Conservation (phyloP, 2,797 vertebrate species). For the Rhinophrynus dorsalis region DNA sequence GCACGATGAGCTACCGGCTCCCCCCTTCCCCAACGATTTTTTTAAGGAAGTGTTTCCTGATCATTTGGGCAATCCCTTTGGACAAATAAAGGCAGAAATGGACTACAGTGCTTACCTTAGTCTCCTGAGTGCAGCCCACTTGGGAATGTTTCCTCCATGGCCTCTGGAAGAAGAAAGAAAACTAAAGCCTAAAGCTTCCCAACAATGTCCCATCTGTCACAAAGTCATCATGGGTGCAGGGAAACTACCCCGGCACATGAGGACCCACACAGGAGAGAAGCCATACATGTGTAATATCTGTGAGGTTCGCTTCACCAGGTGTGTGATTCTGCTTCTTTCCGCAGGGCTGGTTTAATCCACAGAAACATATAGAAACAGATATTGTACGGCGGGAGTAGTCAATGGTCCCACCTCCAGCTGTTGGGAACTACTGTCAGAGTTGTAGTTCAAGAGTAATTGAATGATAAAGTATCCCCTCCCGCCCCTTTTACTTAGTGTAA, state of each 20-base stretch:
- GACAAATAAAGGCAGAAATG: conserved; percentile 87
- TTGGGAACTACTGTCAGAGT: no score
- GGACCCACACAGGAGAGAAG: conserved; percentile 97
- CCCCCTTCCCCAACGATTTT: conserved; percentile 84
- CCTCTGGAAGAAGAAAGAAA: conserved; percentile 95
- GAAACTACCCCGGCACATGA: conserved; percentile 96
- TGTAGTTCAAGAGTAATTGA: no score
- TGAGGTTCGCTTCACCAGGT: conserved; percentile 98
- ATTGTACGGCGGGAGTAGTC: no score
- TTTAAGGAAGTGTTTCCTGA: conserved; percentile 88
- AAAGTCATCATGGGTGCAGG: conserved; percentile 98
- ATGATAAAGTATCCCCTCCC: no score
- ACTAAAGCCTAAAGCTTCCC: conserved; percentile 96
- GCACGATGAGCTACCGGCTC: conserved; percentile 83
- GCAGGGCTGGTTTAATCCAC: no score
- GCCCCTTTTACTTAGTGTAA: no score
- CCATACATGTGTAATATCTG: conserved; percentile 98
- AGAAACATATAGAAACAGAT: no score
- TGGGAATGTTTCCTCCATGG: conserved; percentile 93
- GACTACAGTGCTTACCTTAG: conserved; percentile 92
- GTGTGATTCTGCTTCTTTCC: conserved; percentile 46
- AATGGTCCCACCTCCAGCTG: no score
- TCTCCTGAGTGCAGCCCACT: conserved; percentile 88
- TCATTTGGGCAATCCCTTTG: conserved; percentile 73
- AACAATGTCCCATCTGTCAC: conserved; percentile 98